Evolutionary conservation across 2,888 invertebrate genomes (phyloP).

Genomic region (Andricus curvator): DNA sequence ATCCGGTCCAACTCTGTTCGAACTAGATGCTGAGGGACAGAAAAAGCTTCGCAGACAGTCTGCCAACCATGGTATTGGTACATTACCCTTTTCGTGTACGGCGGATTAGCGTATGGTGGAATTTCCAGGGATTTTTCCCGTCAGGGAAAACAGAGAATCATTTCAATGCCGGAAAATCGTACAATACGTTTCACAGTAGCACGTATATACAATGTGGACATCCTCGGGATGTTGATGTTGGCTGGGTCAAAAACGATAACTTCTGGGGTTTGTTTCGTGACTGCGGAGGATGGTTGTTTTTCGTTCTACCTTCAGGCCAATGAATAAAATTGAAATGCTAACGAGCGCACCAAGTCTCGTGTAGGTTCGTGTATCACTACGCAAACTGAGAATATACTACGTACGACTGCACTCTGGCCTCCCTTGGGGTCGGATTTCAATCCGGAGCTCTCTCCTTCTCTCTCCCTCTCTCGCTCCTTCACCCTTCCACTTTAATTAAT

Average conservation of each 20-base stretch:
- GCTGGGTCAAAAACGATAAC: constrained; percentile 16
- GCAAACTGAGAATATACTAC: constrained; percentile 36
- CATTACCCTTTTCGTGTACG: constrained; percentile 24
- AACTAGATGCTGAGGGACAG: constrained; percentile 25
- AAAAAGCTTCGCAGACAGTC: constrained; percentile 26
- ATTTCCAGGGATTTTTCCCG: constrained; percentile 56
- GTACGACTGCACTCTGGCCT: constrained; percentile 30
- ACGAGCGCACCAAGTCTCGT: constrained; percentile 57
- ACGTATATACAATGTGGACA: not conserved
- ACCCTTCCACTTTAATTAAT: constrained; percentile 65
- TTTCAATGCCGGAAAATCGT: not conserved
- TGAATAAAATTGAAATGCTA: constrained; percentile 73
- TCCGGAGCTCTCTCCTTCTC: constrained; percentile 5
- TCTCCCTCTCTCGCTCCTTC: constrained; percentile 36
- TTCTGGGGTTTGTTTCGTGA: constrained; percentile 14
- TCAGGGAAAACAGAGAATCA: constrained; percentile 53
- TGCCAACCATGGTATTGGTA: constrained; percentile 1
- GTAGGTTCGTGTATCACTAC: constrained; percentile 23
- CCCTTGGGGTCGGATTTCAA: constrained; percentile 35
- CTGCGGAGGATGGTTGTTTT: constrained; percentile 37
- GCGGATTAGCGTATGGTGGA: constrained; percentile 51
- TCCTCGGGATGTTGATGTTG: constrained; percentile 21
- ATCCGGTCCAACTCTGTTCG: constrained; percentile 25
- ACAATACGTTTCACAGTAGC: constrained; percentile 14
- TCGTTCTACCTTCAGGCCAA: constrained; percentile 56